These are phyloP conservation scores for Rachycentron canadum DNA, from an alignment of 2,797 vertebrate species.

Conservation along the genomic window DNA sequence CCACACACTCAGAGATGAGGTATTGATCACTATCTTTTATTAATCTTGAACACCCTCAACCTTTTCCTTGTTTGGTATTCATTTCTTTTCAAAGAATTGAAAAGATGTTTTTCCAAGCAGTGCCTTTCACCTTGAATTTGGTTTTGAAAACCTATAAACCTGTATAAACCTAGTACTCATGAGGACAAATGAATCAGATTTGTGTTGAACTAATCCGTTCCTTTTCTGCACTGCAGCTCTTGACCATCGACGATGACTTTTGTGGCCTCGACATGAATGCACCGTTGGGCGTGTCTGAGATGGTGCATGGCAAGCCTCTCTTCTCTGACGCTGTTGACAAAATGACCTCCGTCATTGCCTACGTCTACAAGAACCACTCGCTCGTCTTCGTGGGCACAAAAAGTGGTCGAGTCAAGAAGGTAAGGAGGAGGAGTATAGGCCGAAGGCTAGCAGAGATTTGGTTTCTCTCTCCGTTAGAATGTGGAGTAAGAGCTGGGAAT, in stretches of 20 bases:
- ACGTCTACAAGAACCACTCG: conserved; percentile 99
- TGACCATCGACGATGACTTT: conserved; percentile 99
- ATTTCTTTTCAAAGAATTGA: not conserved
- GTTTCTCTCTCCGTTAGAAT: conserved; percentile 55
- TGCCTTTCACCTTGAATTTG: not conserved
- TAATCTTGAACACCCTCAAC: not conserved
- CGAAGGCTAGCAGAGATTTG: conserved; percentile 44
- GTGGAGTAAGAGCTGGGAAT: conserved; percentile 66
- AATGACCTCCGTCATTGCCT: conserved; percentile 97
- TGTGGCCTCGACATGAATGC: conserved; percentile 99
- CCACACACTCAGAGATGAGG: not conserved
- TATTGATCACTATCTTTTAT: conserved; percentile 7
- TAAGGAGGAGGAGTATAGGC: conserved; percentile 78
- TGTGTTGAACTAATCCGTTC: not conserved
- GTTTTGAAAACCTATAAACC: not conserved
- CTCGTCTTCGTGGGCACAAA: conserved; percentile 98
- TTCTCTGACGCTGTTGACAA: conserved; percentile 94
- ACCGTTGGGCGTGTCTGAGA: conserved; percentile 95
- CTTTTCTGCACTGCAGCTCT: conserved; percentile 84
- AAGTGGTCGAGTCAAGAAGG: conserved; percentile 96
- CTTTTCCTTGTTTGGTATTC: not conserved
- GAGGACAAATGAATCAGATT: not conserved
- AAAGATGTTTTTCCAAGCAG: not conserved
- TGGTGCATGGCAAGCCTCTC: conserved; percentile 94
- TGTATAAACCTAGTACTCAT: not conserved